Conservation (phyloP, 1,140 invertebrate genomes). For the Camponotus vicinus region DNA sequence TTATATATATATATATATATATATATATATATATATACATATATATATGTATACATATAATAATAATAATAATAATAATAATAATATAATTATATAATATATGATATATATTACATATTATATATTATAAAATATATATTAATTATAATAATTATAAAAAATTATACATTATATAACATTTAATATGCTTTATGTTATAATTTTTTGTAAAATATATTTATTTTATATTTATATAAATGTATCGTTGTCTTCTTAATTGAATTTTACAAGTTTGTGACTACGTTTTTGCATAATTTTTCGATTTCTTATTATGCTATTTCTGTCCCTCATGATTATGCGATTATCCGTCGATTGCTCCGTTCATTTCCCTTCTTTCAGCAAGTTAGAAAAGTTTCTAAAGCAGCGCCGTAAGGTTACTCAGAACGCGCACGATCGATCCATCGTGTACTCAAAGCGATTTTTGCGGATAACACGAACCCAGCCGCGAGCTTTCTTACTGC, state of each 20-base stretch:
- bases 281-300: conserved; percentile 19
- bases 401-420: conserved; percentile 32
- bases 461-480: conserved; percentile 31
- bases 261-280: neutral
- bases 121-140: no score
- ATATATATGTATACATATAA: no score
- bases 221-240: neutral
- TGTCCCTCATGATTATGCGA: neutral
- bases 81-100: no score
- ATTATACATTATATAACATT: neutral
- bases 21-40: no score
- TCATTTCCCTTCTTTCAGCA: conserved; percentile 16
- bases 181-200: neutral
- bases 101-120: no score
- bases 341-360: conserved; percentile 23
- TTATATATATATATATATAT: no score
- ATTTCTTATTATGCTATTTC: conserved; percentile 3
- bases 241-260: neutral
- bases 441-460: conserved; percentile 38
- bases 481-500: conserved; percentile 14
- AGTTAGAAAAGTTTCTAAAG: conserved; percentile 38
- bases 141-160: no score
- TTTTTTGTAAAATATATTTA: no score
- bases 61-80: no score
- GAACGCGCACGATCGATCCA: conserved; percentile 28